These are phyloP conservation scores for Andrena bicolor DNA, from an alignment of 2,888 invertebrate genomes.

Conservation along the genomic window DNA sequence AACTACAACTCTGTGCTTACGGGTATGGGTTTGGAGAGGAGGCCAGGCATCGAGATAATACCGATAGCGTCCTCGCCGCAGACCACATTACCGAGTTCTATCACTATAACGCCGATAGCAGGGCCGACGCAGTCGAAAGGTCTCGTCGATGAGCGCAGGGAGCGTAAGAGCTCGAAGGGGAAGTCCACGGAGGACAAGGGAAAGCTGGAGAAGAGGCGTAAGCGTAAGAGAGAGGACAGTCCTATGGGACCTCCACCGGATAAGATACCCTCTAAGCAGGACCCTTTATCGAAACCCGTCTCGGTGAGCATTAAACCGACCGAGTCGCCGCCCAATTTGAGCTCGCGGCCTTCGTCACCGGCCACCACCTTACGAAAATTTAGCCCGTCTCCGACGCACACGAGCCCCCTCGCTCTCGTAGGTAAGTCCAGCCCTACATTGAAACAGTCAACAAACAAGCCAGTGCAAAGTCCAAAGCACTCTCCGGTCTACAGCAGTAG, in stretches of 20 bases:
- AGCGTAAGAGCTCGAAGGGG: conserved; percentile 85
- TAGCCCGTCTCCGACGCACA: conserved; percentile 90
- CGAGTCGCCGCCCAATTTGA: conserved; percentile 86
- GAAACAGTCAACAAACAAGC: conserved; percentile 86
- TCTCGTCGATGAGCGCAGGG: conserved; percentile 82
- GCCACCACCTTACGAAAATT: conserved; percentile 89
- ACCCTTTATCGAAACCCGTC: conserved; percentile 90
- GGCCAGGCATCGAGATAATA: conserved; percentile 94
- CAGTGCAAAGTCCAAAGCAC: conserved; percentile 90
- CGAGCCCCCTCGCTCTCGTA: conserved; percentile 88
- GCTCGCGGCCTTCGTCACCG: conserved; percentile 89
- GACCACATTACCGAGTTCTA: conserved; percentile 91
- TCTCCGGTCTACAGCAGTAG: conserved; percentile 91
- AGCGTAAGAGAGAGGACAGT: conserved; percentile 92
- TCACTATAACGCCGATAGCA: conserved; percentile 93
- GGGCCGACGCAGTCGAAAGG: conserved; percentile 86
- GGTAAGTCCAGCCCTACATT: conserved; percentile 86
- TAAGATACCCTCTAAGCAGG: conserved; percentile 91
- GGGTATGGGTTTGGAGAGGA: conserved; percentile 88
- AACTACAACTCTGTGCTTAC: conserved; percentile 88
- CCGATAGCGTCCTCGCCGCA: conserved; percentile 90
- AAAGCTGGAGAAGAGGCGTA: conserved; percentile 89
- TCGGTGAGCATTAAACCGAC: conserved; percentile 91
- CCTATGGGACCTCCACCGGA: conserved; percentile 91
- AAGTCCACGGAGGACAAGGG: conserved; percentile 84